Percentiles rank a stretch among this genome's conserved stretches.
Evolutionary conservation across 2,888 invertebrate genomes (phyloP).

Genomic region (Synanthedon tipuliformis): DNA sequence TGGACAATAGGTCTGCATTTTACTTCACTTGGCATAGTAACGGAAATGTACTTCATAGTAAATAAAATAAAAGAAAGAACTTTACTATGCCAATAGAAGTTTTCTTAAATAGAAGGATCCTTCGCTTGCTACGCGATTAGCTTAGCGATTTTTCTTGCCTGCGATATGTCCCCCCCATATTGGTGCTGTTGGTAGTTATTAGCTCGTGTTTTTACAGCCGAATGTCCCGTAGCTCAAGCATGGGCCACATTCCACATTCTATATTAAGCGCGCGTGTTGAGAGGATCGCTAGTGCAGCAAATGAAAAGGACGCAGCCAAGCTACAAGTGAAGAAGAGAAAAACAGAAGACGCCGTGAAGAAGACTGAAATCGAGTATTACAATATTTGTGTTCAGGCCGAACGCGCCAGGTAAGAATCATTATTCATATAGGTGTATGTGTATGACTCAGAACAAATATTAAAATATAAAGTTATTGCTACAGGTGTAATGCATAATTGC

Average conservation of each 20-base stretch:
- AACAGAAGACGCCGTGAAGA: constrained; percentile 89
- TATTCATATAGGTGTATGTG: not conserved
- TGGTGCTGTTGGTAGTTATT: not conserved
- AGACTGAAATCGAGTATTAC: constrained; percentile 94
- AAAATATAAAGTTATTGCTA: too few relatives aligned
- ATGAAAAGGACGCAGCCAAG: constrained; percentile 77
- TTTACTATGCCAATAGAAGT: constrained; percentile 16
- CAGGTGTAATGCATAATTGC: not conserved
- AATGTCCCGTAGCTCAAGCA: constrained; percentile 66
- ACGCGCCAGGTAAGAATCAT: constrained; percentile 75
- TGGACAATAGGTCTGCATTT: constrained; percentile 55
- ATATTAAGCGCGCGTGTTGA: constrained; percentile 57
- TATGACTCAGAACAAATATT: not conserved
- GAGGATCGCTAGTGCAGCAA: constrained; percentile 35
- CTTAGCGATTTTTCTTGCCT: not conserved
- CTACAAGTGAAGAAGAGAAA: constrained; percentile 89
- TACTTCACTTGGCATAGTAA: constrained; percentile 20
- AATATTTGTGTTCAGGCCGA: constrained; percentile 92
- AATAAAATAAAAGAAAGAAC: constrained; percentile 4
- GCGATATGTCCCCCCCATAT: not conserved
- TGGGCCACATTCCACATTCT: constrained; percentile 69
- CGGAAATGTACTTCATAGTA: constrained; percentile 8
- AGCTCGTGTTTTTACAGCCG: constrained; percentile 30
- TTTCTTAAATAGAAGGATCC: constrained; percentile 38
- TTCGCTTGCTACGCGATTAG: constrained; percentile 26